Evolutionary conservation across 1,140 invertebrate genomes (phyloP), one percentile per base, ranked within the genome.

Genomic region (Scaptomyza pallida): DNA sequence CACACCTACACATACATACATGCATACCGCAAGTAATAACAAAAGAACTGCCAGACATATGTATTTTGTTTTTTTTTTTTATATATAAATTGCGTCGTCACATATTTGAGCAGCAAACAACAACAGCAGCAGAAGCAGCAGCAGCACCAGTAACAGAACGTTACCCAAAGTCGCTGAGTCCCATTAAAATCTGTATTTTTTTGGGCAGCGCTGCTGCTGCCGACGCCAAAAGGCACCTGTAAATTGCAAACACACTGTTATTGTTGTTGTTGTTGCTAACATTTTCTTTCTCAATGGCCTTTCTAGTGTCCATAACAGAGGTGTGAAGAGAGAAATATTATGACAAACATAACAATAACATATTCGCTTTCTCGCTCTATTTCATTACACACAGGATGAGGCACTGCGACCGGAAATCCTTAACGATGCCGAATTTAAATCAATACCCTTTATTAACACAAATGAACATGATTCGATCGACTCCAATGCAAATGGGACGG

Each of bases 361-460:
- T n/a, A n/a, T 37, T 61, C 13, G 41, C 19, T 55, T 17, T 23
- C 40, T 57, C 37, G 59, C 21, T 51, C 30, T 65, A 16, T 45
- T 15, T 23, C 35, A 5, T n/a, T 12, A 16, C n/a, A 57, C 41
- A n/a, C 50, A 86, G 78, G 78, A 78, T 54, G 79, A 80, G 26
- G 77, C 77, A n/a, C 47, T 80, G 15, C 75, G 63, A 12, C 45
- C 73, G 6, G 65, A 83, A 71, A 26, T 83, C 16, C 65, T 72
- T 2, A 70, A 51, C 52, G 72, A 80, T 65, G 43, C 56, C 2
- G 82, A 88, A 55, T 78, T 88, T 12, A 75, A 70, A 57, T 88
- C 82, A 9, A 83, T 88, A 61, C 70, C 82, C 12, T 72, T 83
- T 23, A 72, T 83, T 26, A 63, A 62, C 6, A 75, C 73, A 6